Conservation (phyloP, 1,140 invertebrate genomes). For the Anastrepha obliqua region DNA sequence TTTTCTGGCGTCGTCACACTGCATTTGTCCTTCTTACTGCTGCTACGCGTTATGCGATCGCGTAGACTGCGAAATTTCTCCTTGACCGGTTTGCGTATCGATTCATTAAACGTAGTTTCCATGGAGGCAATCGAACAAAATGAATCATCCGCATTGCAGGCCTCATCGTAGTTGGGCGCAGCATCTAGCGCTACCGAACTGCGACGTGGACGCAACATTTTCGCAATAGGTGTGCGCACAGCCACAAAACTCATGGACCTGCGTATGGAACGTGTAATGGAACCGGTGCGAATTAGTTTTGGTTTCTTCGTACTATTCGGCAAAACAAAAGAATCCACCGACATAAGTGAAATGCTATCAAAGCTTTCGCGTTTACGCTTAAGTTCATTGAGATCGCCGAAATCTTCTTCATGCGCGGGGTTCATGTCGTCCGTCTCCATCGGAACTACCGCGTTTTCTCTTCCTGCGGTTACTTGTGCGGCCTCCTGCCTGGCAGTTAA, state of each 20-base stretch:
- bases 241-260: conserved; percentile 72
- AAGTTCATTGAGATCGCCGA: conserved; percentile 62
- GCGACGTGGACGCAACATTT: conserved; percentile 67
- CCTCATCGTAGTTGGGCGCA: conserved; percentile 34
- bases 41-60: conserved; percentile 68
- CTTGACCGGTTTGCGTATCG: conserved; percentile 69
- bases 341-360: conserved; percentile 70
- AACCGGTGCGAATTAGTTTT: conserved; percentile 70
- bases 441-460: background rate
- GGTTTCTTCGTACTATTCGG: conserved; percentile 70
- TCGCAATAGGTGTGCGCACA: conserved; percentile 68
- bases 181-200: conserved; percentile 65
- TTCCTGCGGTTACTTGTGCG: background rate
- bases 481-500: background rate
- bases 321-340: conserved; percentile 69
- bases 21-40: conserved; percentile 62
- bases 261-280: conserved; percentile 67
- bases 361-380: conserved; percentile 71
- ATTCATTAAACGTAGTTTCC: conserved; percentile 69
- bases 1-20: conserved; percentile 45
- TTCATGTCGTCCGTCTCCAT: conserved; percentile 50
- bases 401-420: background rate
- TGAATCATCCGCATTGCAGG: conserved; percentile 65
- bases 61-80: conserved; percentile 68
- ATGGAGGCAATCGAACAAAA: conserved; percentile 67